These are phyloP conservation scores for Schizopygopsis pylzovi DNA, from an alignment of 2,797 vertebrate genomes.

Conservation along the genomic window DNA sequence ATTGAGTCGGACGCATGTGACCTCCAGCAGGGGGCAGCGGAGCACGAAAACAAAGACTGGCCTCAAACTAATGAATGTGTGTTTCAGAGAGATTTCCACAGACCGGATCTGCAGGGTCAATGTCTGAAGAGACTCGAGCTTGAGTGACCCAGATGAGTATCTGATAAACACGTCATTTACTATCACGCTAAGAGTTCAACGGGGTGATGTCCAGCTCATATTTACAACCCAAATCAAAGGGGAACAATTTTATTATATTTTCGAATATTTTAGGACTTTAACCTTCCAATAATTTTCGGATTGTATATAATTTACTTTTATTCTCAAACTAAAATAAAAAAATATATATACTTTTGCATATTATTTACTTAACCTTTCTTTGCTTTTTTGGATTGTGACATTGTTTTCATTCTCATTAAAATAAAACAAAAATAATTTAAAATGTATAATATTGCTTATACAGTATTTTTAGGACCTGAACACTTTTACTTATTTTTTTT, in stretches of 20 bases:
- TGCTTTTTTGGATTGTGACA: neutral
- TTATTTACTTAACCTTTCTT: too few relatives aligned
- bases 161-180: neutral
- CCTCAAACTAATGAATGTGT: neutral
- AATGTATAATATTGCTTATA: too few relatives aligned
- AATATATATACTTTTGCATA: too few relatives aligned
- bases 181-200: neutral
- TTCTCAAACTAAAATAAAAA: neutral
- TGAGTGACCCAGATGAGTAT: neutral
- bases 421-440: neutral
- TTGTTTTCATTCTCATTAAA: neutral
- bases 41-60: neutral
- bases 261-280: neutral
- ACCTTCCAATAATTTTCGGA: neutral
- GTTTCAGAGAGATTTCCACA: neutral
- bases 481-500: too few relatives aligned
- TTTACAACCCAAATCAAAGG: neutral
- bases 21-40: slow-evolving; percentile 47
- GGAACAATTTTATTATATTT: neutral
- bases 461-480: too few relatives aligned
- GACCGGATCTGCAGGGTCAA: neutral
- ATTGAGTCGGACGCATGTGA: neutral
- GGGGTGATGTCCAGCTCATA: neutral
- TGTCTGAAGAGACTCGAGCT: neutral
- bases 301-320: too few relatives aligned